phyloP scores from a whole-genome alignment of 2,113 vertebrate species.

The Azemiops feae region DNA sequence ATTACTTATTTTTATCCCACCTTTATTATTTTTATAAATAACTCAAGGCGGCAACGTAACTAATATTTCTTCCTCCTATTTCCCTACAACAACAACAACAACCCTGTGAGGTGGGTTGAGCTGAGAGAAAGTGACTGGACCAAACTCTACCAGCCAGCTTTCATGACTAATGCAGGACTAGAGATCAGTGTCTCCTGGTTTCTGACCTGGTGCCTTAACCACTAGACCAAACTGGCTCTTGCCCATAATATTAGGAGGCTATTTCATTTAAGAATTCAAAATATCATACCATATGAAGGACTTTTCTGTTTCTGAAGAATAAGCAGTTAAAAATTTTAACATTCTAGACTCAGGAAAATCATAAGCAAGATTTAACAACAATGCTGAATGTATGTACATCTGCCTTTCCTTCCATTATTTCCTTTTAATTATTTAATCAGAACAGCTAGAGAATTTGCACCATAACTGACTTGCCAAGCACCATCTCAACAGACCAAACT shows the following conservation, averaged over 20 bases:
- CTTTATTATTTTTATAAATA: not conserved
- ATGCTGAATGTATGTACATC: not conserved
- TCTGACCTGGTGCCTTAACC: not conserved
- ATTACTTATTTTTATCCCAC: not conserved
- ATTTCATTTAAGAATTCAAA: not conserved
- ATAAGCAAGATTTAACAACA: not conserved
- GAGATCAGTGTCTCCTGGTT: not conserved
- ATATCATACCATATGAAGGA: not conserved
- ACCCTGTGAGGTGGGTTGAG: not conserved
- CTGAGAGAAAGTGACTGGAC: not conserved
- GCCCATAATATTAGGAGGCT: not conserved
- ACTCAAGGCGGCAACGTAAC: not conserved
- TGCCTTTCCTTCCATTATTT: not conserved
- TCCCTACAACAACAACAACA: rapidly evolving
- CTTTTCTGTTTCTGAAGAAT: not conserved
- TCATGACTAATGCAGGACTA: not conserved
- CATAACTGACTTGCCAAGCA: not conserved
- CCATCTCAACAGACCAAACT: not conserved
- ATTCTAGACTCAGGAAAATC: not conserved
- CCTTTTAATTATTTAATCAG: not conserved
- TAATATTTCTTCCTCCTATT: too few species aligned
- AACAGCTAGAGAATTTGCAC: not conserved
- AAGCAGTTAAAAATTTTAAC: not conserved
- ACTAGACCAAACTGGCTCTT: not conserved
- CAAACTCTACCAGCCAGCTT: not conserved